These are phyloP conservation scores for Pseudomyrmex dendroicus DNA, from an alignment of 1,140 invertebrate genomes.

Conservation along the genomic window DNA sequence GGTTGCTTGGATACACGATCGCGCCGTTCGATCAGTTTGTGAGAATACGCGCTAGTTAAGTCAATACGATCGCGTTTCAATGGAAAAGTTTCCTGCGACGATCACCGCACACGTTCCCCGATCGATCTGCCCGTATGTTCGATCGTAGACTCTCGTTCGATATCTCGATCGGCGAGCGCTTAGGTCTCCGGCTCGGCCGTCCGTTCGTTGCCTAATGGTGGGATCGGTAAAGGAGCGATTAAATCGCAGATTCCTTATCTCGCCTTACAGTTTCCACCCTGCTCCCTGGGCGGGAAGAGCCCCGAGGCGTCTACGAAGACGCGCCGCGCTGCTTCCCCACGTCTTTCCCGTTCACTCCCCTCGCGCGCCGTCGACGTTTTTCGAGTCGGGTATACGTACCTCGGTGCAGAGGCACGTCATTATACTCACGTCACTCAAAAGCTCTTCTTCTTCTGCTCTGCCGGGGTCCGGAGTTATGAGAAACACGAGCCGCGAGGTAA, in stretches of 20 bases:
- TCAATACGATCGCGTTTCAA: not conserved
- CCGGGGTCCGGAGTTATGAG: constrained; percentile 75
- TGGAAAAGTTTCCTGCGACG: constrained; percentile 33
- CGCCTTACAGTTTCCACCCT: constrained; percentile 72
- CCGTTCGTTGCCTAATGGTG: constrained; percentile 69
- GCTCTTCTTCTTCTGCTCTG: constrained; percentile 70
- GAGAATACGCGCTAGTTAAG: constrained; percentile 39
- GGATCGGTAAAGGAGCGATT: constrained; percentile 72
- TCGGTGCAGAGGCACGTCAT: constrained; percentile 77
- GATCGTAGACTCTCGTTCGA: not conserved
- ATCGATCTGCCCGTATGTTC: constrained; percentile 46
- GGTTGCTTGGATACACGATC: not conserved
- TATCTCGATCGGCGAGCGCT: constrained; percentile 60
- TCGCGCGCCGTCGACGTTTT: constrained; percentile 45
- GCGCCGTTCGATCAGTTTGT: constrained; percentile 37
- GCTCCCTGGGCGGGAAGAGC: constrained; percentile 76
- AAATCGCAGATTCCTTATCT: constrained; percentile 78
- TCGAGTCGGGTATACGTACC: constrained; percentile 46
- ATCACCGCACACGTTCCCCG: constrained; percentile 1
- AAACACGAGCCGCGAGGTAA: constrained; percentile 77
- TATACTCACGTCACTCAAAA: constrained; percentile 82
- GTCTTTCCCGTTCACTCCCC: no score
- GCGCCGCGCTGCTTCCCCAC: constrained; percentile 45
- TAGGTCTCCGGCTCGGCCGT: constrained; percentile 14
- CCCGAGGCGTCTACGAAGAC: constrained; percentile 75